phyloP scores from a whole-genome alignment of 2,888 invertebrate genomes.

The Nysson spinosus region DNA sequence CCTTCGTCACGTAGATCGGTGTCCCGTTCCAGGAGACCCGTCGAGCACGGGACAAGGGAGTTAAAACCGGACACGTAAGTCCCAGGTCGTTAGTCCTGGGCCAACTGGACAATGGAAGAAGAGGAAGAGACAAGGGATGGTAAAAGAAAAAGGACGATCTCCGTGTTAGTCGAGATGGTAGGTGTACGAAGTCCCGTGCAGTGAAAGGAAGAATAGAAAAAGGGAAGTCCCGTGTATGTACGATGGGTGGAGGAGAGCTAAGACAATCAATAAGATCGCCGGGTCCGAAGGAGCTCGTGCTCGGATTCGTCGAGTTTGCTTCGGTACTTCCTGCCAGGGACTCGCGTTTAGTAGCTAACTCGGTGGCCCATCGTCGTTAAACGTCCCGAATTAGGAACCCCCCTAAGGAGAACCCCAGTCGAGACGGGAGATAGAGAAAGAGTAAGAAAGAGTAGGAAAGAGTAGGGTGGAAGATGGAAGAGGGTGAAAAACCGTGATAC shows the following conservation, averaged over 20 bases:
- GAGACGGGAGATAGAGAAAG: constrained; percentile 12
- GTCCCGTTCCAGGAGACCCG: constrained; percentile 26
- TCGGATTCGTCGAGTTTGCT: constrained; percentile 56
- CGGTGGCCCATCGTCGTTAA: constrained; percentile 45
- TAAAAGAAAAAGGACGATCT: neutral
- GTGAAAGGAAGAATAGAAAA: constrained; percentile 9
- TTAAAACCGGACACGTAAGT: constrained; percentile 60
- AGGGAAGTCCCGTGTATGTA: constrained; percentile 31
- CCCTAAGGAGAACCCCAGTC: constrained; percentile 12
- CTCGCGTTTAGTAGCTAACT: constrained; percentile 47
- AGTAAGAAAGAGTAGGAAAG: constrained; percentile 7
- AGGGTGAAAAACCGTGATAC: neutral
- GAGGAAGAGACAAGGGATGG: neutral
- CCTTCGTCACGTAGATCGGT: constrained; percentile 44
- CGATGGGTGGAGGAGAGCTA: constrained; percentile 56
- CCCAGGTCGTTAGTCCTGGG: constrained; percentile 63
- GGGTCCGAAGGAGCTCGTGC: constrained; percentile 61
- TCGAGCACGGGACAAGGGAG: constrained; percentile 37
- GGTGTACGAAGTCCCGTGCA: neutral
- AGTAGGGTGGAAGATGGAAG: neutral
- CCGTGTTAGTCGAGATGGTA: too few species aligned
- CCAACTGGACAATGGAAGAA: neutral
- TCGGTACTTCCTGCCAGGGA: constrained; percentile 48
- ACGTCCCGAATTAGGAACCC: constrained; percentile 42
- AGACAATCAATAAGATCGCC: constrained; percentile 71